Percentiles rank a stretch among this genome's conserved stretches.
Evolutionary conservation across 2,113 vertebrate species (phyloP).

Genomic region (Lophochroa leadbeateri): DNA sequence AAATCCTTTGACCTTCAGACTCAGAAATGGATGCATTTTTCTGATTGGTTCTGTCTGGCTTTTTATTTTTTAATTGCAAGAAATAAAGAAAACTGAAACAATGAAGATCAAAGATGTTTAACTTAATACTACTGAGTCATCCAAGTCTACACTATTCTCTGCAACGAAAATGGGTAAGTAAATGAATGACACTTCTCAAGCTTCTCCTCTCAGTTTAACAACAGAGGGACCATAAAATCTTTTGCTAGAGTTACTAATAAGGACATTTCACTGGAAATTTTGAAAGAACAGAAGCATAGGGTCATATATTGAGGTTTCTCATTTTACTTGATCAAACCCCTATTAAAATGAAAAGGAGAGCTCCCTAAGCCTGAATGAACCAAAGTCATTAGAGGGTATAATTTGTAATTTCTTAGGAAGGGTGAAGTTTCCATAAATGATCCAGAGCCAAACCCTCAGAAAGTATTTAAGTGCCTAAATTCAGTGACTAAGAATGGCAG

Average conservation of each 20-base stretch:
- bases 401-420: not conserved
- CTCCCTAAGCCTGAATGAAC: not conserved
- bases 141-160: not conserved
- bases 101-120: not conserved
- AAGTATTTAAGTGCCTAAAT: not conserved
- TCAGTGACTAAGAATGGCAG: not conserved
- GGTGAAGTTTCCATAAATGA: not conserved
- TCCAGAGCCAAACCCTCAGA: not conserved
- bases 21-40: not conserved
- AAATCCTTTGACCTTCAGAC: not conserved
- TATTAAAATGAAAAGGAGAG: not conserved
- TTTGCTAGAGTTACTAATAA: not conserved
- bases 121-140: not conserved
- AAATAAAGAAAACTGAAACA: not conserved
- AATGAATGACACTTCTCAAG: not conserved
- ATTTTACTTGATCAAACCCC: not conserved
- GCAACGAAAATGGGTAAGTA: not conserved
- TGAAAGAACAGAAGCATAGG: not conserved
- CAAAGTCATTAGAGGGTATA: not conserved
- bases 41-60: not conserved
- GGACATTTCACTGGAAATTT: not conserved
- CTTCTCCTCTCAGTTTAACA: not conserved
- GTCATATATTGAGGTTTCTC: not conserved
- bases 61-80: not conserved
- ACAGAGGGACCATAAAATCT: not conserved